Evolutionary conservation across 2,888 invertebrate genomes (phyloP), one percentile per base, ranked within the genome.

Genomic region (Cylindroiulus punctatus): DNA sequence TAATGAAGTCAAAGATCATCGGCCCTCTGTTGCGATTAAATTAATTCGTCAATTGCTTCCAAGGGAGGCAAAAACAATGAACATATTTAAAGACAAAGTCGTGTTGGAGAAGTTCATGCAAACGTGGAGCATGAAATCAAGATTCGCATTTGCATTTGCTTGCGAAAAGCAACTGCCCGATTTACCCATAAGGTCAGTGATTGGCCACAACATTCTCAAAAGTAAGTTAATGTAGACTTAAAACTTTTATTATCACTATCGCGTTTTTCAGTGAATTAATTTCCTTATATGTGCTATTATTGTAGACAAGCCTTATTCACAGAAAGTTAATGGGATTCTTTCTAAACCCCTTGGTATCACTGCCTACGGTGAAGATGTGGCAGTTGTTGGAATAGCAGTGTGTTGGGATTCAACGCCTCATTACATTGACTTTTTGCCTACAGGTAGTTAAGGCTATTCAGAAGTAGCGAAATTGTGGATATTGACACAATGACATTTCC

Each of bases 341-440:
- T 40, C 65, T n/a, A 26, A 85, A 76, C 30, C 22, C 10, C 85
- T 76, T 5, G 8, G 8, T n/a, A 19, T 87, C 26, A 83, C 52
- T 47, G 65, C 84, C 19, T 22, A 52, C 30, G 85, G 65, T 42
- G 52, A 36, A 65, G 84, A 87, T 26, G 32, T 87, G 22, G 26
- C 81, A 17, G 87, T 91, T 32, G 90, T 90, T n/a, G 91, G 91
- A 30, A 22, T 91, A 82, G 90, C 91, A 17, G 89, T 91, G 12
- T 89, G 89, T 81, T 91, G 91, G 91, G 90, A 89, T 32, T n/a
- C 57, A 36, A 52, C 36, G 12, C 40, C 32, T 84, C 26, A 65
- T 65, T 65, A 65, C 65, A 65, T 65, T 10, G 65, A 65, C 10
- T 65, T 65, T 65, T 65, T 65, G 22, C 65, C 65, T 2, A 65